phyloP scores from a whole-genome alignment of 2,888 invertebrate genomes.

The Gonocerus acuteangulatus region DNA sequence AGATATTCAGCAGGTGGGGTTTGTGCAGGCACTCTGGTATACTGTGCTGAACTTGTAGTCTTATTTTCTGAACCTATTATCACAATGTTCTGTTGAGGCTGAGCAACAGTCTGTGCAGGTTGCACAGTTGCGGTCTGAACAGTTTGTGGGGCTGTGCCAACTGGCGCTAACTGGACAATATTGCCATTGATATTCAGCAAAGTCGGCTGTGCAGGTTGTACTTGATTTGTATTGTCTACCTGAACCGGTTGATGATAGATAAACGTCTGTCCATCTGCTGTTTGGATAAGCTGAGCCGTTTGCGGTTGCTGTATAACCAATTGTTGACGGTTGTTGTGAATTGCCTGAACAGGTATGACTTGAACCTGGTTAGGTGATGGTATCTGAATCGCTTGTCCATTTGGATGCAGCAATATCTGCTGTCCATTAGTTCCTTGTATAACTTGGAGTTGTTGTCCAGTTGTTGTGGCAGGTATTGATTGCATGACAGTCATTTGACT shows the following conservation, averaged over 20 bases:
- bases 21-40: slow-evolving; percentile 44
- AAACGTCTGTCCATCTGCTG: slow-evolving; percentile 86
- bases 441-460: slow-evolving; percentile 48
- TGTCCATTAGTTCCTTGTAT: slow-evolving; percentile 61
- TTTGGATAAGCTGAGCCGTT: slow-evolving; percentile 76
- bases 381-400: slow-evolving; percentile 58
- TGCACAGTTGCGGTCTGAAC: slow-evolving; percentile 9
- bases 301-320: slow-evolving; percentile 56
- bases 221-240: slow-evolving; percentile 39
- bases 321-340: slow-evolving; percentile 41
- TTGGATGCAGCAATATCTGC: slow-evolving; percentile 62
- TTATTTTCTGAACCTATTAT: slow-evolving; percentile 47
- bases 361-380: slow-evolving; percentile 59
- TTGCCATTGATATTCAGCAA: slow-evolving; percentile 68
- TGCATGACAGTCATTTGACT: slow-evolving; percentile 43
- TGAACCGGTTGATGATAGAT: slow-evolving; percentile 58
- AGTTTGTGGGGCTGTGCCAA: slow-evolving; percentile 45
- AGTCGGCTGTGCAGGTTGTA: slow-evolving; percentile 50
- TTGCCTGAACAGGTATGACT: slow-evolving; percentile 55
- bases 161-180: slow-evolving; percentile 57
- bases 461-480: slow-evolving; percentile 41
- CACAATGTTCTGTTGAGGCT: slow-evolving; percentile 62
- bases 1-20: slow-evolving; percentile 52
- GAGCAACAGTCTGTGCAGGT: slow-evolving; percentile 41
- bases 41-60: slow-evolving; percentile 43